Conservation (phyloP, 2,113 vertebrate species). For the Brevimyrus niger region DNA sequence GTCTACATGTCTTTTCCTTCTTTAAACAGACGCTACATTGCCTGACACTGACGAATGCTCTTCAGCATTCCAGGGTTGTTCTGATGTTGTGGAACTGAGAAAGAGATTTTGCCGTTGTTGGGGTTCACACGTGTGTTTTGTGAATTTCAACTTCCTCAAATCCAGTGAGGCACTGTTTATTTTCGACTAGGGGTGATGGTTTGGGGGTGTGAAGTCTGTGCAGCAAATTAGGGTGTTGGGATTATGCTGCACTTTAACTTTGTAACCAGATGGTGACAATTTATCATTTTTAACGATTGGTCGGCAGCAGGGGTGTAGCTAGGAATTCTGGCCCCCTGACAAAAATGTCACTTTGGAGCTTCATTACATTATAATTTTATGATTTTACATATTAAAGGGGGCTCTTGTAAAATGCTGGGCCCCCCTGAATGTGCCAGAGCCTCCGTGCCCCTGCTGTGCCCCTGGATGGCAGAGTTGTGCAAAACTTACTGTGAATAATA, state of each 20-base stretch:
- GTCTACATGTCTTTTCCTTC: neutral
- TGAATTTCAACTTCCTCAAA: slow-evolving; percentile 48
- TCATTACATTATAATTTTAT: neutral
- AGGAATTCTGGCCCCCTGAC: neutral
- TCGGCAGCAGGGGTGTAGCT: neutral
- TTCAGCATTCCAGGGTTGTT: neutral
- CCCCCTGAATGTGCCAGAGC: neutral
- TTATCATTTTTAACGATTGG: neutral
- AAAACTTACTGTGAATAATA: neutral
- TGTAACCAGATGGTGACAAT: neutral
- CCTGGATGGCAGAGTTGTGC: neutral
- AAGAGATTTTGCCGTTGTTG: slow-evolving; percentile 46
- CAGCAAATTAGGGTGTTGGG: slow-evolving; percentile 50
- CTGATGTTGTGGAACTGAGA: slow-evolving; percentile 28
- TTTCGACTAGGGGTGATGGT: slow-evolving; percentile 52
- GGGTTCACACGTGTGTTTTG: slow-evolving; percentile 40
- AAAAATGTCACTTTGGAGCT: neutral
- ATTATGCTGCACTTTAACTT: neutral
- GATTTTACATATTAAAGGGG: neutral
- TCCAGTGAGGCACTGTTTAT: slow-evolving; percentile 45
- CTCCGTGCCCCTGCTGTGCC: neutral
- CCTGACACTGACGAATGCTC: neutral
- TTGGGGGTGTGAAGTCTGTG: slow-evolving; percentile 43
- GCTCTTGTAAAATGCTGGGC: neutral
- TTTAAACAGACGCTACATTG: neutral